phyloP scores from a whole-genome alignment of 2,888 invertebrate genomes.

The Labia minor region DNA sequence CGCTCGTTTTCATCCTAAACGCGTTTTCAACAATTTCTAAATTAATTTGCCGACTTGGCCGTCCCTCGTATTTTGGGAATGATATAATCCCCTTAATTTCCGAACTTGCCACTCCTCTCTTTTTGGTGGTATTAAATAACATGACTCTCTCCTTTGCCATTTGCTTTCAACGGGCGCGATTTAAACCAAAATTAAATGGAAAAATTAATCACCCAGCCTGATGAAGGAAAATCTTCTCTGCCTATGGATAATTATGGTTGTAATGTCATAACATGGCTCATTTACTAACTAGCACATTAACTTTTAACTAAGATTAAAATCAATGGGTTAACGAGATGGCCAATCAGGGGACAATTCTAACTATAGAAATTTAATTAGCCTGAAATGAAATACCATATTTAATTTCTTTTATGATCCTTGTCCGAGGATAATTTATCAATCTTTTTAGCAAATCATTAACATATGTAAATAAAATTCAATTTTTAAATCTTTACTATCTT shows the following conservation, averaged over 20 bases:
- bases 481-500: too few species aligned
- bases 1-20: background rate
- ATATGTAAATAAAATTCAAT: too few species aligned
- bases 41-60: background rate
- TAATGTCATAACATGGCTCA: conserved; percentile 7
- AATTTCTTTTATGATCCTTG: too few species aligned
- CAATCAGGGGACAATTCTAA: background rate
- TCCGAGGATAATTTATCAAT: too few species aligned
- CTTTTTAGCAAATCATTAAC: too few species aligned
- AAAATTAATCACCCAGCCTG: conserved; percentile 1
- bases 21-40: conserved; percentile 3
- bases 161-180: conserved; percentile 4
- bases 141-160: background rate
- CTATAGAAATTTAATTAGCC: conserved; percentile 1
- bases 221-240: conserved; percentile 6
- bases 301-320: conserved; percentile 8
- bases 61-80: background rate
- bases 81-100: conserved; percentile 13
- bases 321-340: background rate
- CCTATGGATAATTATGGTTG: conserved; percentile 2
- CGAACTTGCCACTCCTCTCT: background rate
- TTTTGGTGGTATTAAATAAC: background rate
- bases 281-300: conserved; percentile 13
- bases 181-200: conserved; percentile 2
- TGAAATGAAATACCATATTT: background rate